Evolutionary conservation across 2,888 invertebrate genomes (phyloP), one percentile per base, ranked within the genome.

Genomic region (Latrodectus elegans): DNA sequence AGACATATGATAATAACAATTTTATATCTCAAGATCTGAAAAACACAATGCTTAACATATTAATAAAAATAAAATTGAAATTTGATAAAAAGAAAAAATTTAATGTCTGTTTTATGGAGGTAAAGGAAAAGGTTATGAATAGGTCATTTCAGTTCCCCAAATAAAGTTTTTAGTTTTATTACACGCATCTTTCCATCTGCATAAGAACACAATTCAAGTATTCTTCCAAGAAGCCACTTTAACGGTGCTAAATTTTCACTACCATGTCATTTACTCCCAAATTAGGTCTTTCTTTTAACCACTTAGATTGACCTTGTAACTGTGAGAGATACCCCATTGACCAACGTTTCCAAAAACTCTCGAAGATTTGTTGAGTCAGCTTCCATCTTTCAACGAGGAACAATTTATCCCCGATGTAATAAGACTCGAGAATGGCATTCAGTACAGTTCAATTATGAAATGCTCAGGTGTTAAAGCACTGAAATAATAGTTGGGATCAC

Each of bases 301-400:
- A 67, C 14, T 82, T 74, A 1, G 11, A 1, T 4, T 75, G 26
- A 6, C n/a, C 26, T 75, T 82, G 68, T 11, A 75, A 8, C 8
- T 17, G 38, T 1, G 67, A 52, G 4, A 74, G 52, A 38, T 73
- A 81, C 0, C 73, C 74, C 11, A 11, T 12, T 10, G 22, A 65
- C 73, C 74, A 81, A 10, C 73, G 0, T 8, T 65, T 73, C 80
- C 81, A 74, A 22, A 81, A 81, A 10, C 49, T 4, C 52, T 67
- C 67, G 10, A 52, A 52, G 1, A 73, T 8, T 65, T 52, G 67
- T n/a, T 67, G 53, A 6, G 55, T 52, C 14, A 81, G 67, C 12
- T 15, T 51, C 81, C 73, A 81, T 15, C 51, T 14, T n/a, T 49
- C 8, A 1, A 1, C 6, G 26, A 6, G 15, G 65, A 0, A 0